Evolutionary conservation across 2,113 vertebrate species (phyloP).

Genomic region (Dicaeum eximium): DNA sequence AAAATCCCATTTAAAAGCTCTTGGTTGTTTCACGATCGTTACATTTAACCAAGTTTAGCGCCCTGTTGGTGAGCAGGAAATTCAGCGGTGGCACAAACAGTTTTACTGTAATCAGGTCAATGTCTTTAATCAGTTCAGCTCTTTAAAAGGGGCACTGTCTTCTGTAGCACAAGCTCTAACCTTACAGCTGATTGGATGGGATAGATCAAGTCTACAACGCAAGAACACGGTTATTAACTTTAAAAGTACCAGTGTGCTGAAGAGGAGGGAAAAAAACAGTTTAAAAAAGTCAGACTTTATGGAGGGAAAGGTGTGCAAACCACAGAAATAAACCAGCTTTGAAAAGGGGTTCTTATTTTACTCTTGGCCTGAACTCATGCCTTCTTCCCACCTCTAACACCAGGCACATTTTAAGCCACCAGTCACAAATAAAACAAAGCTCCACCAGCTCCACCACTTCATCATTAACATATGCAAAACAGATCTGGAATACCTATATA

Average conservation of each 20-base stretch:
- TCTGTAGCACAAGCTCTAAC: slow-evolving; percentile 32
- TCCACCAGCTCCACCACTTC: slow-evolving; percentile 51
- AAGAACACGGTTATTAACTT: slow-evolving; percentile 15
- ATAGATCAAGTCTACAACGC: slow-evolving; percentile 45
- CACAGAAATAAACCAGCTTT: slow-evolving; percentile 52
- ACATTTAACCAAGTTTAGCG: background rate
- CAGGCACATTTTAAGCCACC: slow-evolving; percentile 59
- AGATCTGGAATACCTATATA: slow-evolving; percentile 67
- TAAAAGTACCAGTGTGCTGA: slow-evolving; percentile 41
- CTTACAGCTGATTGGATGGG: slow-evolving; percentile 53
- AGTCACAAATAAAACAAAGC: slow-evolving; percentile 60
- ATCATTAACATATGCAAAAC: slow-evolving; percentile 64
- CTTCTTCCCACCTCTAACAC: slow-evolving; percentile 52
- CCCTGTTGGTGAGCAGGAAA: slow-evolving; percentile 47
- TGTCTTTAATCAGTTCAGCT: slow-evolving; percentile 58
- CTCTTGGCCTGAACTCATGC: slow-evolving; percentile 46
- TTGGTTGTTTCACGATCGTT: background rate
- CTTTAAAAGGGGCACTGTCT: slow-evolving; percentile 64
- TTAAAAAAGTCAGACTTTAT: slow-evolving; percentile 14
- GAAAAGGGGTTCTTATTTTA: slow-evolving; percentile 57
- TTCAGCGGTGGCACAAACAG: slow-evolving; percentile 45
- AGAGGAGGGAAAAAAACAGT: background rate
- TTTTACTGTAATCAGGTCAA: slow-evolving; percentile 56
- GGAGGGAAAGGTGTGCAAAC: slow-evolving; percentile 59
- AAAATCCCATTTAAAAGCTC: slow-evolving; percentile 34